These are phyloP conservation scores for Esox niger DNA, from an alignment of 2,113 vertebrate genomes.

Conservation along the genomic window DNA sequence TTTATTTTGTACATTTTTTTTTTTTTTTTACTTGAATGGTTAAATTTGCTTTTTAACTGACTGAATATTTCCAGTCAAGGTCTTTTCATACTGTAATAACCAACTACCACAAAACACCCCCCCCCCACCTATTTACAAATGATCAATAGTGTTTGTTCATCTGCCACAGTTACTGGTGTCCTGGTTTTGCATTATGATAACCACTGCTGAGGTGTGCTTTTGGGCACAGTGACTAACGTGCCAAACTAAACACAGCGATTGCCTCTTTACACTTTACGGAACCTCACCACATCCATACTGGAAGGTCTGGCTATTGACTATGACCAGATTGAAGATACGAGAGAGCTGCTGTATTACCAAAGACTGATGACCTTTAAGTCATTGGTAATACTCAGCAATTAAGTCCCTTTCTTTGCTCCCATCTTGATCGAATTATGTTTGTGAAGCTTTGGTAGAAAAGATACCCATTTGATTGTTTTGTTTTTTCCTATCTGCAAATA, in stretches of 20 bases:
- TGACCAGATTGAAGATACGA: background rate
- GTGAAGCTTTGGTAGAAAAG: constrained; percentile 23
- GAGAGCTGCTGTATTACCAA: too few species aligned
- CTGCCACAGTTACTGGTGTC: constrained; percentile 37
- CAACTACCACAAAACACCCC: constrained; percentile 18
- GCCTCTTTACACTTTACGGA: constrained; percentile 26
- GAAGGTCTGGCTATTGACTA: background rate
- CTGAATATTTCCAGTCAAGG: background rate
- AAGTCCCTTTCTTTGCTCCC: background rate
- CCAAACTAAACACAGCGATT: constrained; percentile 56
- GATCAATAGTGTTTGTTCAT: constrained; percentile 24
- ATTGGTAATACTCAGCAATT: too few species aligned
- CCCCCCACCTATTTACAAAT: too few species aligned
- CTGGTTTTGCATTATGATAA: constrained; percentile 41
- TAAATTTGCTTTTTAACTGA: background rate
- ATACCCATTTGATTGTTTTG: constrained; percentile 22
- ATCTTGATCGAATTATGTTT: background rate
- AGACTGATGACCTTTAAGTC: too few species aligned
- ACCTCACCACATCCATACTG: constrained; percentile 18
- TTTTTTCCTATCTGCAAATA: constrained; percentile 39
- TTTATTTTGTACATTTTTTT: background rate
- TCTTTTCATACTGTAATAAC: background rate
- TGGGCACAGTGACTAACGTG: constrained; percentile 46
- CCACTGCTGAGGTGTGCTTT: constrained; percentile 40
- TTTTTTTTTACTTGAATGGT: background rate